A percentile compares a stretch with the other conserved stretches of the same genome.
These are phyloP conservation scores for Drosophila melanica DNA, from an alignment of 1,140 invertebrate species.

Conservation along the genomic window DNA sequence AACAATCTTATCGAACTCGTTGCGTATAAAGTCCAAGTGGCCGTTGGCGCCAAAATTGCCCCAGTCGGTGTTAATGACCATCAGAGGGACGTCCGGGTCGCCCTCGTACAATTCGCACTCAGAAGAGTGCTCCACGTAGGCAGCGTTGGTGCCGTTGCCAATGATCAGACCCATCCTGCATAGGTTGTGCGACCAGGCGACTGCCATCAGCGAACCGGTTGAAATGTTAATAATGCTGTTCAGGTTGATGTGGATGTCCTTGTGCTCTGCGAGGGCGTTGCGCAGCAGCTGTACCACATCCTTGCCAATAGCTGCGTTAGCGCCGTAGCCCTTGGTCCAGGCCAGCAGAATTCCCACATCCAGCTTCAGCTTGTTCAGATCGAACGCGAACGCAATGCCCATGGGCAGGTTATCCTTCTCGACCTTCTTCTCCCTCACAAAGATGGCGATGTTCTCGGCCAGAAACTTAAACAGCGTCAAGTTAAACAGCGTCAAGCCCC, in stretches of 20 bases:
- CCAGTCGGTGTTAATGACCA: constrained; percentile 98
- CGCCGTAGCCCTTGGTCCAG: constrained; percentile 89
- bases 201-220: constrained; percentile 92
- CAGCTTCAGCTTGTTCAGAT: constrained; percentile 94
- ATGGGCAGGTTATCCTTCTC: constrained; percentile 86
- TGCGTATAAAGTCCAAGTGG: constrained; percentile 92
- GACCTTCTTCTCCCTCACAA: constrained; percentile 90
- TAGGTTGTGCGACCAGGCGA: constrained; percentile 46
- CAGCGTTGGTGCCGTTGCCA: constrained; percentile 97
- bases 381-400: constrained; percentile 99
- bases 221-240: constrained; percentile 98
- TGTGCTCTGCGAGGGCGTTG: constrained; percentile 88
- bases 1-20: constrained; percentile 93
- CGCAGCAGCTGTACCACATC: constrained; percentile 94
- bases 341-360: constrained; percentile 93
- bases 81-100: constrained; percentile 84
- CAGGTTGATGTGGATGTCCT: constrained; percentile 88
- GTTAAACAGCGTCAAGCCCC: constrained; percentile 94
- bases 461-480: constrained; percentile 97
- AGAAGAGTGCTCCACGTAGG: constrained; percentile 93
- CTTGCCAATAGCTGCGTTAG: constrained; percentile 85
- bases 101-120: constrained; percentile 85
- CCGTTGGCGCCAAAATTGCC: constrained; percentile 97
- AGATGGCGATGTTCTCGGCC: constrained; percentile 95
- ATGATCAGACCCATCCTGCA: constrained; percentile 84